Conservation (phyloP, 2,113 vertebrate species). For the Vidua macroura region DNA sequence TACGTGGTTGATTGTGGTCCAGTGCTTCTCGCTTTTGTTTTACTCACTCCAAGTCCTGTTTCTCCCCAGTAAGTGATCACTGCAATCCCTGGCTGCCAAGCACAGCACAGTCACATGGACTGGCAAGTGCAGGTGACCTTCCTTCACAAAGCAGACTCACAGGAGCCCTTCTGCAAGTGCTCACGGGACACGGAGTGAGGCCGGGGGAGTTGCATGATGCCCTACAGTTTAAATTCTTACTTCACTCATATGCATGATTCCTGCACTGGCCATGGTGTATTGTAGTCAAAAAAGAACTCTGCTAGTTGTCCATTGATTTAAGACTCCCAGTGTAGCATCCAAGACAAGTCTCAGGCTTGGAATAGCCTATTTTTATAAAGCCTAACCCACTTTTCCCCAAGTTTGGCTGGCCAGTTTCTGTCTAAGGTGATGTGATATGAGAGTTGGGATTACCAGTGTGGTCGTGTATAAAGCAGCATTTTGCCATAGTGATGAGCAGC, state of each 20-base stretch:
- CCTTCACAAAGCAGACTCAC: not conserved
- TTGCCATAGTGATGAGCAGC: not conserved
- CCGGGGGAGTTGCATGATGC: not conserved
- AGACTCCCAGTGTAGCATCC: not conserved
- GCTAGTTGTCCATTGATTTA: not conserved
- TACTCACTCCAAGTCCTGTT: not conserved
- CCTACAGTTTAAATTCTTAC: not conserved
- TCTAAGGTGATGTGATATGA: not conserved
- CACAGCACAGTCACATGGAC: not conserved
- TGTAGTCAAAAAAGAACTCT: not conserved
- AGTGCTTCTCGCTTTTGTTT: not conserved
- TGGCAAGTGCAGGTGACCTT: not conserved
- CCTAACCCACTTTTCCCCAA: not conserved
- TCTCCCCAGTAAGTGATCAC: not conserved
- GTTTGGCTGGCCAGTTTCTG: not conserved
- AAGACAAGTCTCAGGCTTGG: not conserved
- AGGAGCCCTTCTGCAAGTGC: not conserved
- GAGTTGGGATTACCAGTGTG: not conserved
- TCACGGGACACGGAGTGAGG: fast-evolving
- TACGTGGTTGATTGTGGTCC: not conserved
- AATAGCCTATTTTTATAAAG: not conserved
- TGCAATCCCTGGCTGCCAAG: not conserved
- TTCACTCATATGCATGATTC: not conserved
- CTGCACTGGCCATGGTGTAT: not conserved
- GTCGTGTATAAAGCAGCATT: not conserved